These are phyloP conservation scores for Aphodius sticticus DNA, from an alignment of 2,888 invertebrate species.

Conservation along the genomic window DNA sequence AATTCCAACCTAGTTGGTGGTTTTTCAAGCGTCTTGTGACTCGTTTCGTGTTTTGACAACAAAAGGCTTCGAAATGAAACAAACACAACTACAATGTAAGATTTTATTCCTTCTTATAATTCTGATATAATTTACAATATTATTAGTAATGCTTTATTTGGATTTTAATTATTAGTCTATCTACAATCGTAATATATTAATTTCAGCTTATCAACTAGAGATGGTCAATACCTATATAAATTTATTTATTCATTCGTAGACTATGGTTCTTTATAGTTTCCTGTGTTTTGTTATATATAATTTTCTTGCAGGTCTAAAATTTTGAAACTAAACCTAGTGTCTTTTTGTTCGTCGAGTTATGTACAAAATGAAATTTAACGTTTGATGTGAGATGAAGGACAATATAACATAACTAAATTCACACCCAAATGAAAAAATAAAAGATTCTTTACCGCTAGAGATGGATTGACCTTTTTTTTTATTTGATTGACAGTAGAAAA, in stretches of 20 bases:
- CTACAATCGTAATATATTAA: constrained; percentile 17
- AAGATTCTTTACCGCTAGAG: background rate
- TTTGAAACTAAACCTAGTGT: background rate
- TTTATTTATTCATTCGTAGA: background rate
- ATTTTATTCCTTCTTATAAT: constrained; percentile 30
- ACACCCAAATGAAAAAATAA: background rate
- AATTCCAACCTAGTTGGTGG: too few species aligned
- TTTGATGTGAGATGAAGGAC: background rate
- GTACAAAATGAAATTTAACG: background rate
- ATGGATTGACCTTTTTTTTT: background rate
- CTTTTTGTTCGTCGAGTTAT: background rate
- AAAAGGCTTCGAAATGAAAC: background rate
- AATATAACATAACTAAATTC: background rate
- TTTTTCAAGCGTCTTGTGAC: too few species aligned
- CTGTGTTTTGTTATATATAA: background rate
- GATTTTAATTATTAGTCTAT: constrained; percentile 5
- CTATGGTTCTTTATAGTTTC: background rate
- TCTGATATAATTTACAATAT: constrained; percentile 33
- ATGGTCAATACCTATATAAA: constrained; percentile 16
- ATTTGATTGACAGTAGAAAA: constrained; percentile 4
- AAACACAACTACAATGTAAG: constrained; percentile 28
- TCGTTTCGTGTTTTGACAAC: too few species aligned
- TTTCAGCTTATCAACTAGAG: background rate
- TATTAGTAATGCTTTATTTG: constrained; percentile 13
- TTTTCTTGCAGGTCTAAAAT: background rate